Evolutionary conservation across 2,888 invertebrate genomes (phyloP), one percentile per base, ranked within the genome.

Genomic region (Leptarthrus brevirostris): DNA sequence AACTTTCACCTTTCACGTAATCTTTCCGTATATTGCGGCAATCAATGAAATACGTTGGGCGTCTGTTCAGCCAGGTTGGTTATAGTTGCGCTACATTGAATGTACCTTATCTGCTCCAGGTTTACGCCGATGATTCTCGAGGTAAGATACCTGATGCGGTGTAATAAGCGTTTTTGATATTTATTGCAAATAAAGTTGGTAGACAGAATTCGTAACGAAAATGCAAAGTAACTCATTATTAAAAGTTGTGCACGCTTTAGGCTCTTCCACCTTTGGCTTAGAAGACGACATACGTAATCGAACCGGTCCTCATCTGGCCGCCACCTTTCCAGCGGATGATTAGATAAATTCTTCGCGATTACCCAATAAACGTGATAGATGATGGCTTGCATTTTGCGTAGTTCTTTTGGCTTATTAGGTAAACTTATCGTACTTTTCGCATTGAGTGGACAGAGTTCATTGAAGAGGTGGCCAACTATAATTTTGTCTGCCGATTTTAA

Each of bases 1-100:
- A 47, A 64, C 83, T 83, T 83, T 83, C 83, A 83, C 83, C 83
- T 83, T 83, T 83, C 83, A 83, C 83, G 83, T 83, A 83, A 83
- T 82, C 82, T 80, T 79, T 77, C 78, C 79, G 78, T 77, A 75
- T 79, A 76, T 78, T 78, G 70, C 56, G 18, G 74, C 79, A 72
- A 77, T 77, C 77, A 77, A 77, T 74, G 47, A 58, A 66, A 72
- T 71, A 36, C 40, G 52, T 30, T 75, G 73, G 75, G 69, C 73
- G 73, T 70, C 58, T 75, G 69, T 70, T 10, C 26, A 26, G 53
- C 47, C 61, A 24, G 47, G 18, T 36, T 12, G 34, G 10, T 14
- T 12, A 20, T 2, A 6, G 36, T 14, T 40, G 40, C 12, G 40
- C 40, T n/a, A 40, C 40, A 12, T 40, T 40, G 40, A n/a, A 12